Conservation (phyloP, 2,113 vertebrate species). For the Numida meleagris region DNA sequence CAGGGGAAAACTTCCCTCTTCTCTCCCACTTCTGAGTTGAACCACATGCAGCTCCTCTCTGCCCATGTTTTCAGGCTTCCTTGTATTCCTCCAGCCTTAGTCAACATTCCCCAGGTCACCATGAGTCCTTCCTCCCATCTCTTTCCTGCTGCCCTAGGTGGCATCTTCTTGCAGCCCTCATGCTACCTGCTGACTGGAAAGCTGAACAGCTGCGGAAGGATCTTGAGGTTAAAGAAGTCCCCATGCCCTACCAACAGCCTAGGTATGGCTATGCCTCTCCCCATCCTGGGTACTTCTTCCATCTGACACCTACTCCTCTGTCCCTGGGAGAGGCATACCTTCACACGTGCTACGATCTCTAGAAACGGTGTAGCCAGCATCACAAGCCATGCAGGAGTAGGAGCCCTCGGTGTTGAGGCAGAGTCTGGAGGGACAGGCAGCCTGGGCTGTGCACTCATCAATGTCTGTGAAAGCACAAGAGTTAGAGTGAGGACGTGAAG, state of each 20-base stretch:
- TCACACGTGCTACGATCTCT: slow-evolving; percentile 83
- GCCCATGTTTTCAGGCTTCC: background rate
- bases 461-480: slow-evolving; percentile 79
- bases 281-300: background rate
- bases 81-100: background rate
- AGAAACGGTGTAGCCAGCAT: slow-evolving; percentile 82
- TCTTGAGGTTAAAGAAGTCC: background rate
- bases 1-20: background rate
- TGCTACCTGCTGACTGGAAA: background rate
- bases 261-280: background rate
- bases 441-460: slow-evolving; percentile 80
- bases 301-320: background rate
- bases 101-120: background rate
- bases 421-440: slow-evolving; percentile 80
- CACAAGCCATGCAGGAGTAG: slow-evolving; percentile 84
- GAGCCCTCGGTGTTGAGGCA: slow-evolving; percentile 89
- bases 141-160: background rate
- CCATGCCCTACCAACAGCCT: background rate
- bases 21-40: background rate
- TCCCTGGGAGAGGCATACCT: slow-evolving; percentile 75
- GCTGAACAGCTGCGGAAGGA: background rate
- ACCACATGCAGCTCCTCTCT: background rate
- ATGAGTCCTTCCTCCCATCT: background rate
- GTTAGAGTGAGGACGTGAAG: background rate
- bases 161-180: background rate